phyloP scores from a whole-genome alignment of 35 echinoderm and acorn worm species.

The Hemicentrotus pulcherrimus region DNA sequence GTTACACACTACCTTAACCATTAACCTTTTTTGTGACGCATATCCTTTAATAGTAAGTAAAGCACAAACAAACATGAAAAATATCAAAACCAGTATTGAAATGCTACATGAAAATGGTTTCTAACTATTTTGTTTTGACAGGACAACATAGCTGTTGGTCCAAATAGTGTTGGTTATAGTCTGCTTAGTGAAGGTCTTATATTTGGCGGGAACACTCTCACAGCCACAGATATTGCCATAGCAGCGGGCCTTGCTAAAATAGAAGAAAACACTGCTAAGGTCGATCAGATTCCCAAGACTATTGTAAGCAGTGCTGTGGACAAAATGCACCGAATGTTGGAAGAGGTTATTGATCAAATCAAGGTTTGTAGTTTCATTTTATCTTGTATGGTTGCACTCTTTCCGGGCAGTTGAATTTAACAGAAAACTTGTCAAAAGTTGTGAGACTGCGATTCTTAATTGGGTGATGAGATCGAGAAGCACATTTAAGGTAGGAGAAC shows the following conservation, averaged over 20 bases:
- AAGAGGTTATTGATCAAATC: conserved; percentile 81
- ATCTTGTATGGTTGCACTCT: too few species aligned
- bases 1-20: too few species aligned
- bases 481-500: too few species aligned
- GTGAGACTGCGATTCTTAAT: too few species aligned
- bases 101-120: too few species aligned
- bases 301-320: conserved; percentile 60
- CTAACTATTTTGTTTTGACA: conserved; percentile 24
- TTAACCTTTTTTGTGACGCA: too few species aligned
- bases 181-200: conserved; percentile 56
- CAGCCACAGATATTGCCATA: conserved; percentile 80
- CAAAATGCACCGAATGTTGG: conserved; percentile 78
- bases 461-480: too few species aligned
- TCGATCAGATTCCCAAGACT: conserved; percentile 39
- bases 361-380: conserved; percentile 59
- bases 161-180: conserved; percentile 80
- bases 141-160: conserved; percentile 70
- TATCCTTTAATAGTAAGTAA: too few species aligned
- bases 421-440: too few species aligned
- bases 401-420: too few species aligned
- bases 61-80: too few species aligned
- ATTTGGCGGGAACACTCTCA: conserved; percentile 82
- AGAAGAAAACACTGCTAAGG: conserved; percentile 58
- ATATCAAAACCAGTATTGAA: too few species aligned
- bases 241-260: conserved; percentile 63